Conservation (phyloP, 2,113 vertebrate genomes). For the Microcebus ravelobensis region DNA sequence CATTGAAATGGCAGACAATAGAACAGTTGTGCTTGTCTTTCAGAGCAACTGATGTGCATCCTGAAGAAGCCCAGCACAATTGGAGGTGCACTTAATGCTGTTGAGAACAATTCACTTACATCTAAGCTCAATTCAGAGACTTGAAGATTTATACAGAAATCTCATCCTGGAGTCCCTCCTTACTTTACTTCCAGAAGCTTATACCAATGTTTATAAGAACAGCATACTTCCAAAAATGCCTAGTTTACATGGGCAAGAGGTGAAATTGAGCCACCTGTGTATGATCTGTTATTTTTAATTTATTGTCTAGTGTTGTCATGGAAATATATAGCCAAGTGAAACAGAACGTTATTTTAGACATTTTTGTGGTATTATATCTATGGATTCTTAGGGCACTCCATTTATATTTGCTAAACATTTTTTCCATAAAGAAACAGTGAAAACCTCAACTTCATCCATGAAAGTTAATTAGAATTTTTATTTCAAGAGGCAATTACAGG, state of each 20-base stretch:
- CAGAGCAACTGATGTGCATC: neutral
- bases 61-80: neutral
- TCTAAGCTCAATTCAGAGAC: slow-evolving; percentile 1
- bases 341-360: neutral
- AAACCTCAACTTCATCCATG: neutral
- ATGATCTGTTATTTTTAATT: neutral
- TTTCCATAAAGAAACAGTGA: neutral
- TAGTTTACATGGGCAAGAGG: neutral
- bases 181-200: slow-evolving; percentile 38
- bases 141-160: slow-evolving; percentile 44
- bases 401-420: neutral
- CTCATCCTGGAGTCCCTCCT: neutral
- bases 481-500: neutral
- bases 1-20: neutral
- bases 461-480: neutral
- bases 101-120: neutral
- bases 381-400: neutral
- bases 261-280: neutral
- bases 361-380: neutral
- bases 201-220: neutral
- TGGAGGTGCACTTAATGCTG: neutral
- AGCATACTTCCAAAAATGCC: neutral
- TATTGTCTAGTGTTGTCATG: neutral
- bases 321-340: neutral
- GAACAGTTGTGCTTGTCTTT: neutral